Conservation (phyloP, 2,113 vertebrate genomes). For the Okapia johnstoni region DNA sequence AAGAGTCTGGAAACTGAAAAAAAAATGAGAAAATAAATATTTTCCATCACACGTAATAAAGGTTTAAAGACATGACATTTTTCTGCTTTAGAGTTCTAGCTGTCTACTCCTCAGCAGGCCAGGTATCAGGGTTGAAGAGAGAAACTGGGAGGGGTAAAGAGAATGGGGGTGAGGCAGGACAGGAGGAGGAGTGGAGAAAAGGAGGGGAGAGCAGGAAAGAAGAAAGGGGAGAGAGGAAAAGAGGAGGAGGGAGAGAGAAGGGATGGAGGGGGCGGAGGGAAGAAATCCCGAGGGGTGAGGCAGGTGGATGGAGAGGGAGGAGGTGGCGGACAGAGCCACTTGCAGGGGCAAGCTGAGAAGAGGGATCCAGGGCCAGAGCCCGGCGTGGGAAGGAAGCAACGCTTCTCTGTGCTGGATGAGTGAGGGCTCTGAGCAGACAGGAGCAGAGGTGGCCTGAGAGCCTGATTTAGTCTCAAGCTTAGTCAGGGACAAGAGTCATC, state of each 20-base stretch:
- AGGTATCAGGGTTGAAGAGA: neutral
- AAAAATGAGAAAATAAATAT: neutral
- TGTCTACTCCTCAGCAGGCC: neutral
- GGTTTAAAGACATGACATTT: neutral
- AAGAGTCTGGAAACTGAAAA: neutral
- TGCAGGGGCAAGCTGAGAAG: neutral
- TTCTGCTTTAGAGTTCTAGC: neutral
- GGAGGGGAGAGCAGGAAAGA: neutral
- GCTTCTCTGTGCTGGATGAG: no score
- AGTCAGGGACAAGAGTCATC: neutral
- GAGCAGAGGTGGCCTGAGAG: neutral
- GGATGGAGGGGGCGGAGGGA: fast-evolving
- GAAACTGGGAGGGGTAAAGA: neutral
- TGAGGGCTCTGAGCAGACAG: neutral
- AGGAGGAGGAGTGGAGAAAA: neutral
- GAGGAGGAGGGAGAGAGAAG: no score
- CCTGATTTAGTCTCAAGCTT: fast-evolving
- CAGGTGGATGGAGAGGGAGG: no score
- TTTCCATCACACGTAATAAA: neutral
- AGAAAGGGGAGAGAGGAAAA: no score
- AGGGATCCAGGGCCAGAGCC: neutral
- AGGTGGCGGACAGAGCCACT: neutral
- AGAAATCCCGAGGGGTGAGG: neutral
- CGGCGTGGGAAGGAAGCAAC: neutral
- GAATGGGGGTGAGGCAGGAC: neutral